phyloP scores from a whole-genome alignment of 2,113 vertebrate genomes.

The Elachura formosa region DNA sequence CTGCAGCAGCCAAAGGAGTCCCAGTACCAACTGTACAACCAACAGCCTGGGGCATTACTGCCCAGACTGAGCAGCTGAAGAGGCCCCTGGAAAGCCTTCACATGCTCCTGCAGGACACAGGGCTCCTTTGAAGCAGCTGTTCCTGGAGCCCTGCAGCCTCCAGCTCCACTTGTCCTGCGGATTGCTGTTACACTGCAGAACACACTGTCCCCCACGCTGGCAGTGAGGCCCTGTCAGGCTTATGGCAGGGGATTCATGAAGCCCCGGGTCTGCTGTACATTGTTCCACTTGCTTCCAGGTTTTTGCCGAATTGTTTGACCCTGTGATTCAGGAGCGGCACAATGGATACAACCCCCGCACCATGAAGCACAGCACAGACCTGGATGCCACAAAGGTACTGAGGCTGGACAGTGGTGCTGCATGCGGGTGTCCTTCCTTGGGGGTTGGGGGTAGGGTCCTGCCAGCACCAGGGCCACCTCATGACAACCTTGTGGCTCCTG shows the following conservation, averaged over 20 bases:
- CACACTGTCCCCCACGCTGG: accelerated
- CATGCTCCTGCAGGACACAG: background rate
- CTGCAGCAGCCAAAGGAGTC: background rate
- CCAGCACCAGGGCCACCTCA: accelerated
- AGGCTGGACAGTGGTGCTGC: background rate
- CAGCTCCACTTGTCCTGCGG: background rate
- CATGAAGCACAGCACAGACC: conserved; percentile 91
- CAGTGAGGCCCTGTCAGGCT: background rate
- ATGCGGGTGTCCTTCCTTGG: accelerated
- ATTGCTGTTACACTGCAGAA: background rate
- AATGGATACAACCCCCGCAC: conserved; percentile 89
- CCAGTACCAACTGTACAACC: background rate
- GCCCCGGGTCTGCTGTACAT: background rate
- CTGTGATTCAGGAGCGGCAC: conserved; percentile 91
- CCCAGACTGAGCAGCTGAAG: background rate
- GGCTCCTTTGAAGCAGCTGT: background rate
- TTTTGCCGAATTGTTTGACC: conserved; percentile 88
- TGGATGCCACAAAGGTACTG: conserved; percentile 87
- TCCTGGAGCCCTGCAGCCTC: background rate
- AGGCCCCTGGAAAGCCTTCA: background rate
- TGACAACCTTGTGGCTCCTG: background rate
- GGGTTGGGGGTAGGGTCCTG: background rate
- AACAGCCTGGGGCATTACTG: background rate
- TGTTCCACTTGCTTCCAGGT: conserved; percentile 68
- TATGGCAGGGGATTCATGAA: background rate